A percentile compares a stretch with the other conserved stretches of the same genome.
phyloP scores from a whole-genome alignment of 2,113 vertebrate species.

The Lethenteron camtschaticum region DNA sequence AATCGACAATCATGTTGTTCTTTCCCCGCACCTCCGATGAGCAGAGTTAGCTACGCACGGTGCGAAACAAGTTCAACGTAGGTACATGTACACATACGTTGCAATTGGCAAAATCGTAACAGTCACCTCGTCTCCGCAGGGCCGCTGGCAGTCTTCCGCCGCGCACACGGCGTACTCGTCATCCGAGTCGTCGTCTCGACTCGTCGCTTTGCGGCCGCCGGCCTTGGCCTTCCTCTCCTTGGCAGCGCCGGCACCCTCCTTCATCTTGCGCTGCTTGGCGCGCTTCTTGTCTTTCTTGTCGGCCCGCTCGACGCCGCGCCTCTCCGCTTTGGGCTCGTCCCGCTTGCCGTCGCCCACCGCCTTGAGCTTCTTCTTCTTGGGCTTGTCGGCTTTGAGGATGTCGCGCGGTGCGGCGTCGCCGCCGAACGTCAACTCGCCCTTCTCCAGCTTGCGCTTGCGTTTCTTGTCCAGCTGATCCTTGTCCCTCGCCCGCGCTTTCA shows the following conservation, averaged over 20 bases:
- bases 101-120: no score
- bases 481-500: background rate
- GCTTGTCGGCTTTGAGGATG: constrained; percentile 25
- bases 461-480: background rate
- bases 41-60: no score
- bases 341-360: constrained; percentile 11
- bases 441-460: constrained; percentile 6
- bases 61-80: no score
- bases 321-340: background rate
- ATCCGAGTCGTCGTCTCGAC: constrained; percentile 50
- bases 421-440: background rate
- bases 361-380: constrained; percentile 49
- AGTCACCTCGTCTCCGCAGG: constrained; percentile 79
- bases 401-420: background rate
- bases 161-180: constrained; percentile 75
- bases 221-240: constrained; percentile 31
- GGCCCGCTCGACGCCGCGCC: constrained; percentile 16
- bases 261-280: background rate
- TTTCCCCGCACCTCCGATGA: no score
- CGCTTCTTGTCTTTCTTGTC: constrained; percentile 25
- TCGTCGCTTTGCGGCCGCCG: constrained; percentile 54
- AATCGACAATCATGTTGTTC: no score
- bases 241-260: constrained; percentile 12
- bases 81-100: no score
- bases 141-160: constrained; percentile 59